Evolutionary conservation across 2,113 vertebrate species (phyloP).

Genomic region (Orthonyx spaldingii): DNA sequence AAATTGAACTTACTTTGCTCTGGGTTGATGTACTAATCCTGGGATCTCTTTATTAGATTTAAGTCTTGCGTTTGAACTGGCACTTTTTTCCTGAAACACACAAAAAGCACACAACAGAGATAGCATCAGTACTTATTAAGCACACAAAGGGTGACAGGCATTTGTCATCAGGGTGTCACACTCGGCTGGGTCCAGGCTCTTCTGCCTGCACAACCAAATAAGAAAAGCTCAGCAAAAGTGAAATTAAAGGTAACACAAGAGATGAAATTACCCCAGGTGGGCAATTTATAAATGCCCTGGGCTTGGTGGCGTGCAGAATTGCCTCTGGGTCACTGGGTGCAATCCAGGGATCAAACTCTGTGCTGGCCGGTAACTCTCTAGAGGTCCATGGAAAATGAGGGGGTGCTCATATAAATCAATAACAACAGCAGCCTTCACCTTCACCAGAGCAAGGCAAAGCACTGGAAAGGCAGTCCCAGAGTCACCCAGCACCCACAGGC

Average conservation of each 20-base stretch:
- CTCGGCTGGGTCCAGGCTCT: background rate
- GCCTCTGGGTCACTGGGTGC: background rate
- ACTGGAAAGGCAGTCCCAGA: background rate
- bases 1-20: constrained; percentile 77
- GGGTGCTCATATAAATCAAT: fast-evolving
- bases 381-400: fast-evolving
- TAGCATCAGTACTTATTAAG: background rate
- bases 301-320: fast-evolving
- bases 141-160: background rate
- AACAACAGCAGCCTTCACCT: background rate
- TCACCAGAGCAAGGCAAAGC: background rate
- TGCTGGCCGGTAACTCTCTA: background rate
- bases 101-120: background rate
- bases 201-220: background rate
- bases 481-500: background rate
- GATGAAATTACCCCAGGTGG: background rate
- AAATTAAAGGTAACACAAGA: background rate
- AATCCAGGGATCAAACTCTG: background rate
- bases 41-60: constrained; percentile 79
- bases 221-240: background rate
- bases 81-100: constrained; percentile 82
- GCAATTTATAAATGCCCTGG: background rate
- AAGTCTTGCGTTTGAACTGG: constrained; percentile 75
- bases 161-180: background rate
- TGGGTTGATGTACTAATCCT: constrained; percentile 78